These are phyloP conservation scores for Enteromius treurensis DNA, from an alignment of 2,797 vertebrate genomes.

Conservation along the genomic window DNA sequence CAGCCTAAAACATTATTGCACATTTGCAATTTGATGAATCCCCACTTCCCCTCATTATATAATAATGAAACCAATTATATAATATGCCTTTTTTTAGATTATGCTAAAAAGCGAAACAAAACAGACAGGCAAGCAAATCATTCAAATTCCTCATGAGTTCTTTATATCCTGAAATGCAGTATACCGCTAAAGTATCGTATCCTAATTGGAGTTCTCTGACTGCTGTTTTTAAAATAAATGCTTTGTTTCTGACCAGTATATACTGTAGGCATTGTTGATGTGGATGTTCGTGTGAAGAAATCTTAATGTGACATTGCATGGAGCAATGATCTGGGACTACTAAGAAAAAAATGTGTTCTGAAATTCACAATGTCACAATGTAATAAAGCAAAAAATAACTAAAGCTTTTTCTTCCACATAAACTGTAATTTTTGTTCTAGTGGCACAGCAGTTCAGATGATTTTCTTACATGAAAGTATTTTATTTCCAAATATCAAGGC, in stretches of 20 bases:
- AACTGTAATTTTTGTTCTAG: neutral
- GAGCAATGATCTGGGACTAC: neutral
- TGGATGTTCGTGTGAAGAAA: neutral
- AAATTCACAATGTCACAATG: neutral
- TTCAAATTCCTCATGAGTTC: neutral
- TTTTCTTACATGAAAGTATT: neutral
- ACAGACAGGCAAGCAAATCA: neutral
- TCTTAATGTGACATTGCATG: neutral
- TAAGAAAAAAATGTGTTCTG: neutral
- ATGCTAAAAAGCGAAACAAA: neutral
- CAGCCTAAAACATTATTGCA: neutral
- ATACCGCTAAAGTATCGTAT: neutral
- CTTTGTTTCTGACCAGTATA: neutral
- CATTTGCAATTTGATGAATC: conserved; percentile 5
- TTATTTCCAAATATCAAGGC: neutral
- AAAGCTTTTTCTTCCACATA: neutral
- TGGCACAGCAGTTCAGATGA: neutral
- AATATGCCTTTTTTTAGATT: conserved; percentile 2
- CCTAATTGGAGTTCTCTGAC: neutral
- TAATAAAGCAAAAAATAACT: neutral
- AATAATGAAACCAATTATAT: conserved; percentile 17
- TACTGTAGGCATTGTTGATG: neutral
- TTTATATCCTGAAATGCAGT: neutral
- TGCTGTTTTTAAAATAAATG: neutral
- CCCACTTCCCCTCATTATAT: neutral